These are phyloP conservation scores for Thymallus thymallus DNA, from an alignment of 2,113 vertebrate species.

Conservation along the genomic window DNA sequence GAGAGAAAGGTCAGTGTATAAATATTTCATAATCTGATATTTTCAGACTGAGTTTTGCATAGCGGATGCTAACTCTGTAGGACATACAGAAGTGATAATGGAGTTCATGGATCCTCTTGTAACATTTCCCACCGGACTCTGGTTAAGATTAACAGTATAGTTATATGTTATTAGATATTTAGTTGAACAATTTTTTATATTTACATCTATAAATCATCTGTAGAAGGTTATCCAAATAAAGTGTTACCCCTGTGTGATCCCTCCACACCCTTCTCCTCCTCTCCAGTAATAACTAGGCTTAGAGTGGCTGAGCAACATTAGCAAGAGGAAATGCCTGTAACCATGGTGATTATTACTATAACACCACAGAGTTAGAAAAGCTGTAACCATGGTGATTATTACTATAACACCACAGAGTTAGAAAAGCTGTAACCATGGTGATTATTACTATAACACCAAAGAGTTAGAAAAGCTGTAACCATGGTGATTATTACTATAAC, in stretches of 20 bases:
- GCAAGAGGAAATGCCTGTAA: conserved; percentile 77
- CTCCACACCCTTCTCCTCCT: conserved; percentile 65
- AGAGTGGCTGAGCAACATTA: conserved; percentile 67
- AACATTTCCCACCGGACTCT: no score
- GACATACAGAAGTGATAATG: no score
- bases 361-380: conserved; percentile 67
- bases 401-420: conserved; percentile 61
- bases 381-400: conserved; percentile 77
- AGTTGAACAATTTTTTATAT: no score
- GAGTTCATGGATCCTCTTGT: no score
- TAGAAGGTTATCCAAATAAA: conserved; percentile 57
- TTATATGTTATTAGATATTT: no score
- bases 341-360: conserved; percentile 76
- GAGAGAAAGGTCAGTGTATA: conserved; percentile 69
- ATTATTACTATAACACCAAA: conserved; percentile 60
- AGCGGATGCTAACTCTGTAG: conserved; percentile 58
- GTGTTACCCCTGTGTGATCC: conserved; percentile 46
- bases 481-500: conserved; percentile 71
- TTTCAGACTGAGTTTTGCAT: conserved; percentile 61
- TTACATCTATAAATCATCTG: no score
- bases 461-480: conserved; percentile 67
- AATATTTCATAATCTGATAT: conserved; percentile 76
- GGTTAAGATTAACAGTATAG: no score
- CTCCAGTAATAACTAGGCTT: conserved; percentile 76
- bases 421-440: conserved; percentile 56